A percentile compares a stretch with the other conserved stretches of the same genome.
phyloP scores from a whole-genome alignment of 1,140 invertebrate species.

The Myzus persicae region DNA sequence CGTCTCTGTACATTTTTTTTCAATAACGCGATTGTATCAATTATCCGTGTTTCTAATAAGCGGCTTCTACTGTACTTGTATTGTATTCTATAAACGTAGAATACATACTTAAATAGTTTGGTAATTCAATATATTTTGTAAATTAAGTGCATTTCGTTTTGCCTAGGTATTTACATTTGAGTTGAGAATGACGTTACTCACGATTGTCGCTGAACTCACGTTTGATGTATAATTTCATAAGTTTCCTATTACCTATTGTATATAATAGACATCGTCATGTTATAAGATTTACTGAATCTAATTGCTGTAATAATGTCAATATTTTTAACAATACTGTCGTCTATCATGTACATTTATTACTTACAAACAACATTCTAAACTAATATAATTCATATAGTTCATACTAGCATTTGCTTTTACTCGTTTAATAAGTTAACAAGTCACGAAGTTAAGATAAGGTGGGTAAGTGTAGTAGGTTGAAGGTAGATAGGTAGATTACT shows the following conservation, averaged over 20 bases:
- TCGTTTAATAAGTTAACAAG: background rate
- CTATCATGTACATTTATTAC: constrained; percentile 30
- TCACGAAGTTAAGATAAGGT: constrained; percentile 8
- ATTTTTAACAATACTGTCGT: background rate
- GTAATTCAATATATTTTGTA: background rate
- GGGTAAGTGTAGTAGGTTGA: background rate
- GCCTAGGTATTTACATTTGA: background rate
- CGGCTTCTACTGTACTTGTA: too few species aligned
- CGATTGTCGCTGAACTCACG: background rate
- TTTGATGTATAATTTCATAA: background rate
- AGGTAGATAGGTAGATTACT: background rate
- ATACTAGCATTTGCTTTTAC: background rate
- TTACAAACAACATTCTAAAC: background rate
- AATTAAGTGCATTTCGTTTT: background rate
- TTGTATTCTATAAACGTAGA: too few species aligned
- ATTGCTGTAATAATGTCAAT: background rate
- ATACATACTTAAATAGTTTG: too few species aligned
- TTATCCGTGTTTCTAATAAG: too few species aligned
- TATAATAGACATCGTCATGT: background rate
- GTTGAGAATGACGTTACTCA: background rate
- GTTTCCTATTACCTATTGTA: background rate
- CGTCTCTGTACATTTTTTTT: too few species aligned
- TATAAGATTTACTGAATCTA: background rate
- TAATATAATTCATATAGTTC: background rate
- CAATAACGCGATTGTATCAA: too few species aligned